A percentile compares a stretch with the other conserved stretches of the same genome.
Conservation (phyloP, 1,140 invertebrate genomes). For the Melitaea cinxia region DNA sequence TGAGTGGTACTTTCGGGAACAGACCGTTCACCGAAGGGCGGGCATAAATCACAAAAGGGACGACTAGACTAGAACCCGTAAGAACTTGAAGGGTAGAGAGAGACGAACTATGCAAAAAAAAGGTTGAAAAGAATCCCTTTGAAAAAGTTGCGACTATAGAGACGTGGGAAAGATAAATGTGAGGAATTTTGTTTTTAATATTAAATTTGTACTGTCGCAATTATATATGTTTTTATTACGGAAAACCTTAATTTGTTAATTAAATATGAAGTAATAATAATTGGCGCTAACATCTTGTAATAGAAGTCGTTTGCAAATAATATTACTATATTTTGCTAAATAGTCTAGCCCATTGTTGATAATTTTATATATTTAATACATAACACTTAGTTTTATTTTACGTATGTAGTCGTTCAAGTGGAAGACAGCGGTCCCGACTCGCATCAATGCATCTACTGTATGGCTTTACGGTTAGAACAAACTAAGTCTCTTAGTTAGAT, state of each 20-base stretch:
- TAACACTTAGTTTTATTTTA: too few species aligned
- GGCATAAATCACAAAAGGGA: slow-evolving; percentile 71
- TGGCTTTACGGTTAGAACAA: slow-evolving; percentile 5
- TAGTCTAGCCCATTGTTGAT: not conserved
- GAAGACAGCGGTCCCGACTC: slow-evolving; percentile 22
- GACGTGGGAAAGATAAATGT: slow-evolving; percentile 21
- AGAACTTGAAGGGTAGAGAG: slow-evolving; percentile 44
- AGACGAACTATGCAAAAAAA: slow-evolving; percentile 57
- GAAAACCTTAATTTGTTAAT: too few species aligned
- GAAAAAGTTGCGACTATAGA: slow-evolving; percentile 36
- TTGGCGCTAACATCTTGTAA: too few species aligned
- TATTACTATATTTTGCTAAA: not conserved
- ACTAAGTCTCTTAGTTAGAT: not conserved
- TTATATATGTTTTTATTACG: too few species aligned
- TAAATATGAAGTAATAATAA: too few species aligned
- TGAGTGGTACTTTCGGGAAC: slow-evolving; percentile 63
- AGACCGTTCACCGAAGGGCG: slow-evolving; percentile 48
- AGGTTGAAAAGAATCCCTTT: slow-evolving; percentile 54
- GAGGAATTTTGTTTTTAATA: not conserved
- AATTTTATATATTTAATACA: not conserved
- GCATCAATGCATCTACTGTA: slow-evolving; percentile 19
- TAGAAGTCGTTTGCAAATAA: too few species aligned
- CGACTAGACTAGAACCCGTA: slow-evolving; percentile 49
- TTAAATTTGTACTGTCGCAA: too few species aligned
- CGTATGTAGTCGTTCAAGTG: slow-evolving; percentile 11